These are phyloP conservation scores for Biston stratarius DNA, from an alignment of 2,888 invertebrate genomes.

Conservation along the genomic window DNA sequence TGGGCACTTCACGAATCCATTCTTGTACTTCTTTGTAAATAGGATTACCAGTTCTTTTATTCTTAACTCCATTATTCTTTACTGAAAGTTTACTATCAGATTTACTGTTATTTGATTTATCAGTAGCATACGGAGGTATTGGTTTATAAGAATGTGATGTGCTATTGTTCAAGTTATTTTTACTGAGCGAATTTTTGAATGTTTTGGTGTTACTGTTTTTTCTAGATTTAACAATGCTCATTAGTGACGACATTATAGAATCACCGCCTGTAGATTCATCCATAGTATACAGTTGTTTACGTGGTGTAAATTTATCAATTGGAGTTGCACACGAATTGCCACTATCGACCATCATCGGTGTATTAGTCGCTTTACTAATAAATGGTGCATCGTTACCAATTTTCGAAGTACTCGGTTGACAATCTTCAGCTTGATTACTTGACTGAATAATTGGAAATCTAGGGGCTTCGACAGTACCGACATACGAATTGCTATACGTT, in stretches of 20 bases:
- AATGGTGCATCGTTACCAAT: background rate
- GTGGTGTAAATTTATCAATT: background rate
- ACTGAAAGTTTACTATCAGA: conserved; percentile 19
- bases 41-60: conserved; percentile 41
- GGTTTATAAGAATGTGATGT: background rate
- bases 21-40: conserved; percentile 50
- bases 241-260: background rate
- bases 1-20: conserved; percentile 60
- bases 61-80: conserved; percentile 23
- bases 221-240: background rate
- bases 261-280: conserved; percentile 3
- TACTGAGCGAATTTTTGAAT: background rate
- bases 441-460: background rate
- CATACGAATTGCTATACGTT: background rate
- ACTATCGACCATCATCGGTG: background rate
- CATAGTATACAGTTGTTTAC: background rate
- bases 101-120: conserved; percentile 4
- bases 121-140: background rate
- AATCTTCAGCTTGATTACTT: background rate
- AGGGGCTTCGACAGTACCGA: conserved; percentile 5
- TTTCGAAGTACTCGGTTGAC: background rate
- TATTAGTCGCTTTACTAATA: background rate
- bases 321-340: background rate
- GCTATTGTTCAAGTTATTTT: background rate
- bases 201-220: background rate